These are phyloP conservation scores for Riptortus pedestris DNA, from an alignment of 1,140 invertebrate species.

Conservation along the genomic window DNA sequence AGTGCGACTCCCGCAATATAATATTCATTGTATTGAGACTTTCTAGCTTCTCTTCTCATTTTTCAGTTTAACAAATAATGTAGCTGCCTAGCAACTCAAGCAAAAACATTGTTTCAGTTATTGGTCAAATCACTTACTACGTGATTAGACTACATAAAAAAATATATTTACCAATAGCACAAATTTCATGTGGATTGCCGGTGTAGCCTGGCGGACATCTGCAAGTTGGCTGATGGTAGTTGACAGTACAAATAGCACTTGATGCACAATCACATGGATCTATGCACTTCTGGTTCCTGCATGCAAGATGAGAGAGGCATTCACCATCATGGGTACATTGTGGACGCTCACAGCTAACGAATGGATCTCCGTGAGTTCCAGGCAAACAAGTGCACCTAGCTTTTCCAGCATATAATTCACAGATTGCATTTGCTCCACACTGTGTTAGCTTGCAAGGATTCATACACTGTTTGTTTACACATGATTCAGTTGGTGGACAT, in stretches of 20 bases:
- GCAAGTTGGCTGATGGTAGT: slow-evolving; percentile 64
- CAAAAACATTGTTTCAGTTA: too few species aligned
- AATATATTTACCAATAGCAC: slow-evolving; percentile 36
- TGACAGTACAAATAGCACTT: slow-evolving; percentile 63
- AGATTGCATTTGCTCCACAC: slow-evolving; percentile 72
- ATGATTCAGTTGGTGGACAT: slow-evolving; percentile 69
- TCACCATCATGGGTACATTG: slow-evolving; percentile 64
- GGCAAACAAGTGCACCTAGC: slow-evolving; percentile 69
- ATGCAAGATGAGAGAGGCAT: slow-evolving; percentile 62
- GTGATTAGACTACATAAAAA: too few species aligned
- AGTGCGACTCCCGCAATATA: too few species aligned
- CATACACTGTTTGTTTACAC: slow-evolving; percentile 70
- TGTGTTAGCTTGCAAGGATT: slow-evolving; percentile 68
- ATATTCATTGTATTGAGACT: too few species aligned
- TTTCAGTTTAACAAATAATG: too few species aligned
- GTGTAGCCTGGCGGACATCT: slow-evolving; percentile 69
- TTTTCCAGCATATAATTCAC: slow-evolving; percentile 57
- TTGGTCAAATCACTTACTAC: too few species aligned
- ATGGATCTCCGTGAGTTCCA: slow-evolving; percentile 62
- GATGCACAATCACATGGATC: slow-evolving; percentile 65
- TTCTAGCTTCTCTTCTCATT: too few species aligned
- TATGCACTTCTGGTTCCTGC: slow-evolving; percentile 59
- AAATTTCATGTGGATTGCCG: slow-evolving; percentile 62
- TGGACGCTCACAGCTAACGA: slow-evolving; percentile 59
- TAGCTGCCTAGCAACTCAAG: too few species aligned